Percentiles rank a stretch among this genome's conserved stretches.
phyloP scores from a whole-genome alignment of 2,888 invertebrate genomes.

The Melikaiella ostensackeni region DNA sequence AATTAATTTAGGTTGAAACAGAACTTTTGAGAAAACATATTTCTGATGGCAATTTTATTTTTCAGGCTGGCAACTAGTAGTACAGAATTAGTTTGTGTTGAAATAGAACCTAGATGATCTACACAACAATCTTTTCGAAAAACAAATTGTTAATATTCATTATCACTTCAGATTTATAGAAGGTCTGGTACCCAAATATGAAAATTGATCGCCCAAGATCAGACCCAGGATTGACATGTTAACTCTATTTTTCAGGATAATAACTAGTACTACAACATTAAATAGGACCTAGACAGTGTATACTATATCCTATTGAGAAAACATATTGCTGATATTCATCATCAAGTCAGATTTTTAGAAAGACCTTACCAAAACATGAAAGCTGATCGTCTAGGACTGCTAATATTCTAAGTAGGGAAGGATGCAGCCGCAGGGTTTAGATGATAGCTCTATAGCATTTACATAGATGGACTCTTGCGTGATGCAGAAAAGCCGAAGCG shows the following conservation, averaged over 20 bases:
- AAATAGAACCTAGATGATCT: too few relatives aligned
- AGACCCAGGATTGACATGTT: too few relatives aligned
- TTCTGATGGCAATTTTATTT: background rate
- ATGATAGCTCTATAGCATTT: conserved; percentile 25
- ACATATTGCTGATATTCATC: background rate
- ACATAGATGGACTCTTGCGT: conserved; percentile 28
- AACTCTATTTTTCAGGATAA: too few relatives aligned
- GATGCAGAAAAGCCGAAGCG: conserved; percentile 44
- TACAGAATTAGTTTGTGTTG: too few relatives aligned
- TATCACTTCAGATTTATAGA: too few relatives aligned
- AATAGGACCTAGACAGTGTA: background rate
- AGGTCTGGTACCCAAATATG: too few relatives aligned
- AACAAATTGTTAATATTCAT: too few relatives aligned
- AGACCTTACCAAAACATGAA: background rate
- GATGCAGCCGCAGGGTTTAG: conserved; percentile 22
- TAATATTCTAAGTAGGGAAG: conserved; percentile 9
- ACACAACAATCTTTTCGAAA: too few relatives aligned
- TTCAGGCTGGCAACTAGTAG: background rate
- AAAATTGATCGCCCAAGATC: too few relatives aligned
- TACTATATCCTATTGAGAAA: background rate
- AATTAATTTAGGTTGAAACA: background rate
- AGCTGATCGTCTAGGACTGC: background rate
- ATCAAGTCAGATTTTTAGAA: background rate
- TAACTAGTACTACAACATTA: background rate
- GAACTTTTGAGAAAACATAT: too few relatives aligned